Evolutionary conservation across 2,113 vertebrate species (phyloP), one percentile per base, ranked within the genome.

Genomic region (Anolis sagrei): DNA sequence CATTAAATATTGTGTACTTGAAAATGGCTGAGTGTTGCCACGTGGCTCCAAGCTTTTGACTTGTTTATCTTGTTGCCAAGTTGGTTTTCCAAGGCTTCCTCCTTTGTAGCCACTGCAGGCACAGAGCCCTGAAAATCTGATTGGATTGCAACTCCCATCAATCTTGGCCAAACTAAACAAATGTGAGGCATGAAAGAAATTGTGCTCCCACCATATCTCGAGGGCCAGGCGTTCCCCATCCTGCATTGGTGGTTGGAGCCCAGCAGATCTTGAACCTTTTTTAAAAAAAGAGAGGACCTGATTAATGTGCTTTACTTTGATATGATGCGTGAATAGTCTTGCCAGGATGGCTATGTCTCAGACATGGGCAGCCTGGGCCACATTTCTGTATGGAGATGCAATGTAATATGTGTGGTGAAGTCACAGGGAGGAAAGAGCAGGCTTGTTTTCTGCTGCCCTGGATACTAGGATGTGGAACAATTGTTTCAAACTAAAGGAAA

Each of bases 181-280:
- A 29, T 10, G 64, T 27, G 64, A 68, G 64, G 25, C 9, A 29
- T 27, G 25, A 23, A 66, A 25, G 62, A 27, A 68, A 27, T 29
- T 25, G 64, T 25, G 3, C 25, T 27, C 62, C 25, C 19, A 64
- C 25, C 5, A 1, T 19, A 64, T 64, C 62, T 64, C 1, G 27
- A 68, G 10, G 64, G 64, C 64, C 64, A 68, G 8, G 2, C 64
- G 10, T 27, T 29, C 27, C 11, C 25, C 29, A n/a, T 68, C 32
- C 32, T 34, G 68, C 62, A 25, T 3, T 48, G 13, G 34, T 44
- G 34, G 29, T 89, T 9, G 29, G 36, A 29, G 9, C 69, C 29
- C 0, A 0, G 44, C 0, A 0, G 5, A 70, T 54, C 29, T 54
- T 78, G 25, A 5, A 4, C 7, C 51, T 86, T 76, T 76, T 32